Percentiles rank a stretch among this genome's conserved stretches.
These are phyloP conservation scores for Xyliphius kryptos DNA, from an alignment of 2,113 vertebrate species.

Conservation along the genomic window DNA sequence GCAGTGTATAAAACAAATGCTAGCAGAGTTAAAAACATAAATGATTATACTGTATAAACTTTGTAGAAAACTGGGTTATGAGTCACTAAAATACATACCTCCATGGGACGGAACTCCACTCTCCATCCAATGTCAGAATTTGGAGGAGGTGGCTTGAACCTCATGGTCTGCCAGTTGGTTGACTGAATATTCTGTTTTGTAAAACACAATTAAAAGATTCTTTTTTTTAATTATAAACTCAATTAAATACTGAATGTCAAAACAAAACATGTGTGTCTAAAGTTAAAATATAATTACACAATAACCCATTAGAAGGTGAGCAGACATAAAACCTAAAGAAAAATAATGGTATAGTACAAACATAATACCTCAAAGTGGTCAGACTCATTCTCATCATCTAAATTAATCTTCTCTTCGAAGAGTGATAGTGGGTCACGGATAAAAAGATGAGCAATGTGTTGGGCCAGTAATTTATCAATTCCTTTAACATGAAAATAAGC, in stretches of 20 bases:
- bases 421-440: constrained; percentile 91
- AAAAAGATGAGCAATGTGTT: constrained; percentile 96
- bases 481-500: constrained; percentile 62
- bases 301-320: too few species aligned
- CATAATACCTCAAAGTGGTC: constrained; percentile 89
- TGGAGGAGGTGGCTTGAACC: constrained; percentile 96
- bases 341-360: neutral
- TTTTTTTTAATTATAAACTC: too few species aligned
- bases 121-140: constrained; percentile 99
- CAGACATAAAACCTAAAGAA: neutral
- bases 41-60: neutral
- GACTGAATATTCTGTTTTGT: constrained; percentile 88
- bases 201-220: neutral
- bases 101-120: constrained; percentile 96
- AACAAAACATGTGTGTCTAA: too few species aligned
- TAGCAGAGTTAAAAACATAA: too few species aligned
- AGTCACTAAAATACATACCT: constrained; percentile 64
- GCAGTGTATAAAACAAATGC: too few species aligned
- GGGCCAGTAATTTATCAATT: constrained; percentile 91
- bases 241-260: too few species aligned
- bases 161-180: constrained; percentile 99
- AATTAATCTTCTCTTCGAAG: constrained; percentile 89
- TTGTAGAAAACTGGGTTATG: neutral
- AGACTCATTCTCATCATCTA: constrained; percentile 95
- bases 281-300: too few species aligned